Base-by-base conservation (phyloP, 2,113 vertebrate species). In the Dicerorhinus sumatrensis region DNA sequence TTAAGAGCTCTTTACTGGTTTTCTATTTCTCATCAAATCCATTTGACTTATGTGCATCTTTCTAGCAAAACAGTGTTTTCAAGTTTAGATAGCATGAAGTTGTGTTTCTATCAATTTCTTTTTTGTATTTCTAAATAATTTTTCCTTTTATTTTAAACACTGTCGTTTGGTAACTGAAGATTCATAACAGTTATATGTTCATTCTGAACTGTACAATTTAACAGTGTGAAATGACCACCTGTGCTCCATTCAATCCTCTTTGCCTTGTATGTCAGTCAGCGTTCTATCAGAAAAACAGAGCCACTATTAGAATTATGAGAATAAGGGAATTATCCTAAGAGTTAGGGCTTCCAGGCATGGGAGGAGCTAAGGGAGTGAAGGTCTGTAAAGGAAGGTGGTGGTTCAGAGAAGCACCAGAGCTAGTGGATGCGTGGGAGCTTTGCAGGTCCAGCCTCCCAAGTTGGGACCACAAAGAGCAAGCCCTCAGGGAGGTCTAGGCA, bases 21-120 rank as follows among this genome's bases (percentile, higher is more conserved):
- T 65, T 58, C 27, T 79, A 21, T 65, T 93, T 95, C n/a, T 72
- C 69, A 79, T n/a, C 63, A 60, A 72, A 84, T 79, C 58, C 63
- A 27, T 91, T 29, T 65, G 46, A 58, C 13, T 79, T 84, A 42
- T 83, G 88, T 92, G 21, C n/a, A 48, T 84, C 48, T 92, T 89
- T 72, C 70, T 73, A 84, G 81, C 27, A 51, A 83, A 73, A 73
- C 7, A 39, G 5, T 31, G 12, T 39, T 77, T 58, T 58, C 39
- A 56, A 58, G 23, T 83, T 77, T 48, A 20, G 1, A 31, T 31
- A 77, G 51, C 54, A 48, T 42, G 18, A 75, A 97, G 8, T 60
- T 65, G 31, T 51, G 8, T 93, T 95, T 90, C 79, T 95, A 46
- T 46, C 72, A 5, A 21, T 67, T 69, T 70, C 21, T 42, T 85